phyloP scores from a whole-genome alignment of 2,113 vertebrate species.

The Silurus glanis region DNA sequence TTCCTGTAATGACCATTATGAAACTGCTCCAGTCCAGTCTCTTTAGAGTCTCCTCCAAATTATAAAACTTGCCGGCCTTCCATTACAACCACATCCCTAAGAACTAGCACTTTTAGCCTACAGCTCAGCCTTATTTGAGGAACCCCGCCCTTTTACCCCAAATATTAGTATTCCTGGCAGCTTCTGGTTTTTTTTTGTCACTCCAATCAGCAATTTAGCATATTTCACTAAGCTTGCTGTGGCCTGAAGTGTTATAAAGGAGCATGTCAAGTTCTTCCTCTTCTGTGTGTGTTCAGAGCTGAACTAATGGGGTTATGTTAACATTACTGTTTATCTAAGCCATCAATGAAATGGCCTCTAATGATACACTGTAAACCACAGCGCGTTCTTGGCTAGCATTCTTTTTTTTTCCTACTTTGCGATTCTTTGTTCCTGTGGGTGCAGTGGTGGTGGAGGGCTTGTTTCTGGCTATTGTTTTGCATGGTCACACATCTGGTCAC shows the following conservation, averaged over 20 bases:
- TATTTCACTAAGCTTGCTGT: not conserved
- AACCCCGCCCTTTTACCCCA: not conserved
- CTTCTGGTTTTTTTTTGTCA: not conserved
- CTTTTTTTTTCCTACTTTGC: conserved; percentile 33
- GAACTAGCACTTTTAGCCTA: not conserved
- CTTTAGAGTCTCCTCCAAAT: conserved; percentile 18
- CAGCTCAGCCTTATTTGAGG: not conserved
- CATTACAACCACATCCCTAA: conserved; percentile 19
- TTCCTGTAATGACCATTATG: conserved; percentile 22
- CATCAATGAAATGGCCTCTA: conserved; percentile 53
- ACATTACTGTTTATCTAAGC: conserved; percentile 58
- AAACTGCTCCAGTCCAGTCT: conserved; percentile 8
- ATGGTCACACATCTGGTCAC: conserved; percentile 21
- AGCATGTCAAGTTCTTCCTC: conserved; percentile 23
- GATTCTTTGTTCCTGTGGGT: not conserved
- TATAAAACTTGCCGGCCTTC: not conserved
- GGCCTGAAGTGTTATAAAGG: conserved; percentile 2
- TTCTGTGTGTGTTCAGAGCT: conserved; percentile 29
- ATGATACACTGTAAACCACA: conserved; percentile 58
- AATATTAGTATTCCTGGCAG: not conserved
- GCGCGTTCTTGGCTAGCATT: conserved; percentile 52
- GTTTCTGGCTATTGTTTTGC: conserved; percentile 29
- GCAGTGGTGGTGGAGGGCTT: not conserved
- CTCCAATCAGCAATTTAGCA: not conserved
- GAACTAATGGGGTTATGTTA: conserved; percentile 53